Percentiles rank a stretch among this genome's conserved stretches.
Evolutionary conservation across 2,888 invertebrate genomes (phyloP).

Genomic region (Lasioglossum zephyrum): DNA sequence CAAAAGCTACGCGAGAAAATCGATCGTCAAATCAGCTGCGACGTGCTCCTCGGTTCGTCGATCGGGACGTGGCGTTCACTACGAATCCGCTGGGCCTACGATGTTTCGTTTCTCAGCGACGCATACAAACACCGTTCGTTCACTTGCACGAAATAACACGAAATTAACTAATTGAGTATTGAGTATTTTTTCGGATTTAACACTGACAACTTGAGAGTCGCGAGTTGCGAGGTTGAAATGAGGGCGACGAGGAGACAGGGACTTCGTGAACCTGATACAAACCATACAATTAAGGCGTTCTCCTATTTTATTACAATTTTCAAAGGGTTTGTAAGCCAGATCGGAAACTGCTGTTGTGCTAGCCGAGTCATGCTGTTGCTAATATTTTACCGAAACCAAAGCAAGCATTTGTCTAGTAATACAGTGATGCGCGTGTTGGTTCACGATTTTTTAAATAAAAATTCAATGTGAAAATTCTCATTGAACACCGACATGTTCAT

Average conservation of each 20-base stretch:
- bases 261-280: neutral
- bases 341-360: neutral
- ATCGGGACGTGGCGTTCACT: conserved; percentile 64
- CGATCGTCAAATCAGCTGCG: conserved; percentile 21
- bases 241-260: conserved; percentile 29
- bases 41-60: conserved; percentile 53
- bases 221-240: conserved; percentile 32
- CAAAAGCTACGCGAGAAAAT: conserved; percentile 21
- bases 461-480: neutral
- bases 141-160: conserved; percentile 58
- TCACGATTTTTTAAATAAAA: neutral
- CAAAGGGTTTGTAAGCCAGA: neutral
- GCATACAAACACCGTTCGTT: conserved; percentile 67
- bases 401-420: neutral
- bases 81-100: conserved; percentile 63
- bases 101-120: conserved; percentile 49
- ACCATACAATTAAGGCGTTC: neutral
- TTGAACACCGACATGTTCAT: too few relatives aligned
- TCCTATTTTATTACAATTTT: neutral
- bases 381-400: neutral
- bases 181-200: conserved; percentile 70
- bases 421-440: neutral
- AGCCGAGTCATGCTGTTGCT: neutral
- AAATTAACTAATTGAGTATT: conserved; percentile 72
- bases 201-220: conserved; percentile 56